Base-by-base conservation (phyloP, 1,140 invertebrate genomes). In the Acyrthosiphon pisum region DNA sequence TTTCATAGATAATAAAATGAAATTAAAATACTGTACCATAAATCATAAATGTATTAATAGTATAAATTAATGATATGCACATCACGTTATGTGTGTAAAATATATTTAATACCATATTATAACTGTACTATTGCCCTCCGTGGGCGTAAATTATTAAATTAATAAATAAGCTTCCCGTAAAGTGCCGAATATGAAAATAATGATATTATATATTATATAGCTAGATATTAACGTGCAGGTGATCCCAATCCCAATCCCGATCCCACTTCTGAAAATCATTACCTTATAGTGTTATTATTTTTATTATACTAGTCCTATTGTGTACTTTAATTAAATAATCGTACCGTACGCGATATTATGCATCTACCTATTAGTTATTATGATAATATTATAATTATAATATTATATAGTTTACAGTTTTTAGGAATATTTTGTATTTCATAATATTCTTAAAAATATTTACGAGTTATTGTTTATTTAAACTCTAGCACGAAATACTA, bases 151-250 rank as follows among this genome's bases (percentile, higher is more conserved):
- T 46, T 46, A 46, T 46, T 46, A 8, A 7, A 46, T 46, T 46
- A 46, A 46, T 46, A 46, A 94, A 87, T 22, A 95, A 93, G 84
- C 95, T 95, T 30, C 94, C 94, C 30, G 60, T 93, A 50, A 68
- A 68, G 30, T 68, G 4, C 3, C 0, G 60, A 30, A 68, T 30
- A 68, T 2, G 26, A 30, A 30, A 14, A 68, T 53, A 60, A 60
- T 48, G 3, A 68, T 26, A 56, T n/a, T 30, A 68, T 30, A 68
- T 26, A 56, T n/a, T 30, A 68, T 30, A 53, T 53, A 46, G 9
- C 4, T 68, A 68, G 30, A 68, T 6, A 26, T 60, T 60, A 9
- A 60, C 11, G 30, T 68, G 60, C 60, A n/a, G 30, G 11, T 68
- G 9, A 68, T n/a, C 30, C 9, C 60, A 11, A 11, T 30, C n/a